These are phyloP conservation scores for Mnemiopsis leidyi DNA, from an alignment of 37 sponge, comb jelly and placozoan species.

Conservation along the genomic window DNA sequence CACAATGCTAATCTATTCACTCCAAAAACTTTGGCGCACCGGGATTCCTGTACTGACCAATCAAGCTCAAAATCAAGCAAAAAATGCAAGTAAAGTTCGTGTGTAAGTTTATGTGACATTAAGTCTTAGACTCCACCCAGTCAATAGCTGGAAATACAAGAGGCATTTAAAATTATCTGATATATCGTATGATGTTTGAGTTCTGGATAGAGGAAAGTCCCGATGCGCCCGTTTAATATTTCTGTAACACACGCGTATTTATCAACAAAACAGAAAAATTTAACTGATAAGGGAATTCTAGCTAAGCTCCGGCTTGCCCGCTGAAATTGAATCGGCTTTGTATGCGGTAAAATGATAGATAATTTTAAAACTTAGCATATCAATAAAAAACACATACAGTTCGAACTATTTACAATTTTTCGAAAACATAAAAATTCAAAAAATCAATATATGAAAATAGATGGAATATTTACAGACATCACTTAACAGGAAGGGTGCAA, in stretches of 20 bases:
- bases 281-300: not conserved
- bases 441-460: conserved; percentile 12
- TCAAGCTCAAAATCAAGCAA: too few relatives aligned
- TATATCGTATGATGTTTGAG: too few relatives aligned
- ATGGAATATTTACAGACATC: conserved; percentile 29
- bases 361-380: conserved; percentile 58
- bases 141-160: too few relatives aligned
- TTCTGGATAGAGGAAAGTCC: too few relatives aligned
- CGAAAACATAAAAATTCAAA: conserved; percentile 49
- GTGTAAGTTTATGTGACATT: too few relatives aligned
- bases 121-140: too few relatives aligned
- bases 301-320: not conserved
- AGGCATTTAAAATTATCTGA: too few relatives aligned
- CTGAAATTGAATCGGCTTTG: not conserved
- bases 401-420: conserved; percentile 43
- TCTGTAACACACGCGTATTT: not conserved
- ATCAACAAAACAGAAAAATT: not conserved
- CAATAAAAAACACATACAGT: conserved; percentile 22
- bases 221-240: too few relatives aligned
- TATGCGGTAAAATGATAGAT: conserved; percentile 9
- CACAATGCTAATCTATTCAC: too few relatives aligned
- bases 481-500: not conserved
- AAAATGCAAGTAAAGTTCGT: too few relatives aligned
- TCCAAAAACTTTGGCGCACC: too few relatives aligned
- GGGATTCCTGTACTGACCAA: too few relatives aligned